These are phyloP conservation scores for Scomber japonicus DNA, from an alignment of 2,113 vertebrate species.

Conservation along the genomic window DNA sequence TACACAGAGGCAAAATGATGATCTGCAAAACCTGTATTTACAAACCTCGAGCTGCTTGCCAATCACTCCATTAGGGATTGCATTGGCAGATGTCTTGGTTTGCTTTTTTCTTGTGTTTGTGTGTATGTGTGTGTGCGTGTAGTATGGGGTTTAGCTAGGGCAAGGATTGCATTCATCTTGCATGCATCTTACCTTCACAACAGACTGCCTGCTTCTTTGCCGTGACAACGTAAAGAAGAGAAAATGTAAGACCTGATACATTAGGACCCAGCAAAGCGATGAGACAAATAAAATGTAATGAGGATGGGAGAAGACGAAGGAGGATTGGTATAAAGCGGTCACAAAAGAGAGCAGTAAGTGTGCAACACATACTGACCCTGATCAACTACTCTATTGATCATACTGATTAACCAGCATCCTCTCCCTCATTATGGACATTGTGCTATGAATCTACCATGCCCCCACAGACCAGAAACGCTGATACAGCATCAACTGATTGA, in stretches of 20 bases:
- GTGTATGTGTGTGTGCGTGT: slow-evolving; percentile 6
- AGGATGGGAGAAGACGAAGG: slow-evolving; percentile 4
- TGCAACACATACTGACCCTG: slow-evolving; percentile 23
- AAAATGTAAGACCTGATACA: slow-evolving; percentile 30
- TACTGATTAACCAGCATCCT: slow-evolving; percentile 39
- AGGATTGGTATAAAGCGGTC: slow-evolving; percentile 1
- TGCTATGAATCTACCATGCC: not conserved
- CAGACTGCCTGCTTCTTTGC: slow-evolving; percentile 35
- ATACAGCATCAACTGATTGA: slow-evolving; percentile 31
- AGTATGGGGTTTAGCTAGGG: slow-evolving; percentile 4
- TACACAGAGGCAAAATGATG: slow-evolving; percentile 25
- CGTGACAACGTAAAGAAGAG: slow-evolving; percentile 18
- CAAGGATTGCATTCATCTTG: slow-evolving; percentile 62
- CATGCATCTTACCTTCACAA: slow-evolving; percentile 19
- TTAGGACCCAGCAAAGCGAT: slow-evolving; percentile 10
- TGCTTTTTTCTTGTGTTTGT: not conserved
- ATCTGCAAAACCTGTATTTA: slow-evolving; percentile 42
- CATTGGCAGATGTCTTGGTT: slow-evolving; percentile 57
- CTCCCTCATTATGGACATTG: slow-evolving; percentile 33
- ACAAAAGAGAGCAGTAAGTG: slow-evolving; percentile 12
- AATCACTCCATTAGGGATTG: slow-evolving; percentile 69
- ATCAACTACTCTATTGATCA: slow-evolving; percentile 41
- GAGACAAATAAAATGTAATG: slow-evolving; percentile 7
- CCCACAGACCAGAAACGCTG: slow-evolving; percentile 32
- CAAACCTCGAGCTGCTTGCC: slow-evolving; percentile 41